A percentile compares a stretch with the other conserved stretches of the same genome.
Evolutionary conservation across 1,140 invertebrate species (phyloP).

Genomic region (Rhyacophila brunnea): DNA sequence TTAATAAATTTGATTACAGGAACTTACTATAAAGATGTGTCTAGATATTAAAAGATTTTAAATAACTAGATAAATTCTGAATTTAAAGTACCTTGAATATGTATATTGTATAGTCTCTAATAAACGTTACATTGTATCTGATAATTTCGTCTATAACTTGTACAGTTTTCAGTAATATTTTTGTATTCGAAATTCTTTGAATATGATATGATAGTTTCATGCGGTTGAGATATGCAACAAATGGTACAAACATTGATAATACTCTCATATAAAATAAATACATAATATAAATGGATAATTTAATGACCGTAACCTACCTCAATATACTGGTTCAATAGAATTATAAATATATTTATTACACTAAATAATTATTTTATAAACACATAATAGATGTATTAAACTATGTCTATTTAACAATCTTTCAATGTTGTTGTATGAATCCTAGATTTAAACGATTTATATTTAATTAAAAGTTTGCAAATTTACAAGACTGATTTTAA

Average conservation of each 20-base stretch:
- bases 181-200: slow-evolving; percentile 11
- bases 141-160: slow-evolving; percentile 2
- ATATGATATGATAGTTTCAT: not conserved
- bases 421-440: slow-evolving; percentile 27
- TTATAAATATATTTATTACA: slow-evolving; percentile 4
- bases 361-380: not conserved
- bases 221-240: slow-evolving; percentile 15
- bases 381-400: slow-evolving; percentile 10
- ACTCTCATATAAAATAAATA: slow-evolving; percentile 11
- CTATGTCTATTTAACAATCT: slow-evolving; percentile 7
- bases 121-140: not conserved
- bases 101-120: not conserved
- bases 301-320: slow-evolving; percentile 26
- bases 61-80: not conserved
- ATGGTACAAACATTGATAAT: slow-evolving; percentile 34
- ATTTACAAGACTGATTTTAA: slow-evolving; percentile 36
- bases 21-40: not conserved
- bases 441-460: slow-evolving; percentile 27
- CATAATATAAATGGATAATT: not conserved
- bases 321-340: not conserved
- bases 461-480: slow-evolving; percentile 30
- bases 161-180: slow-evolving; percentile 12
- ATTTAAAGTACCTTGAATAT: slow-evolving; percentile 2
- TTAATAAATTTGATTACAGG: not conserved
- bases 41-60: too few species aligned